These are phyloP conservation scores for Macroglossus sobrinus DNA, from an alignment of 2,113 vertebrate species.

Conservation along the genomic window DNA sequence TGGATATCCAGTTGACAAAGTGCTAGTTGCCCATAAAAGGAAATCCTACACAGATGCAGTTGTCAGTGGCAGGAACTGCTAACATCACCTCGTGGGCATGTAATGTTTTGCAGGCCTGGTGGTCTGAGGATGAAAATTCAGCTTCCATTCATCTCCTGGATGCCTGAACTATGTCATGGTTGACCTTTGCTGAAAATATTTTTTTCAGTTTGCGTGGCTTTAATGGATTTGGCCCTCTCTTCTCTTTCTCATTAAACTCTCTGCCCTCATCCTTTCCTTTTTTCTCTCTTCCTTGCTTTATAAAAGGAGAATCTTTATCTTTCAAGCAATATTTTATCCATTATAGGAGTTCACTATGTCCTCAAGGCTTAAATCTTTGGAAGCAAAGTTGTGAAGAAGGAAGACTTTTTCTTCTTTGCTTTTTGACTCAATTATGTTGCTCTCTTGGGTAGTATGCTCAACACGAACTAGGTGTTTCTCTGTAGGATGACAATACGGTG, in stretches of 20 bases:
- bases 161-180: not conserved
- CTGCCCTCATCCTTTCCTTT: not conserved
- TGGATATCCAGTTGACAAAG: not conserved
- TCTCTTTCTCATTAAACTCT: conserved; percentile 1
- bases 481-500: not conserved
- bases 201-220: not conserved
- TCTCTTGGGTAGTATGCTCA: not conserved
- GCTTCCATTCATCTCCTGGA: not conserved
- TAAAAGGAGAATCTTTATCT: conserved; percentile 36
- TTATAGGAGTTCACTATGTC: not conserved
- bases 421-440: conserved; percentile 23
- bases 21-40: not conserved
- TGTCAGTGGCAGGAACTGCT: not conserved
- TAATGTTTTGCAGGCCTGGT: not conserved
- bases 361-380: conserved; percentile 33
- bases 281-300: not conserved
- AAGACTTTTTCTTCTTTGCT: not conserved
- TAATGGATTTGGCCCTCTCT: not conserved
- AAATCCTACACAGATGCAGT: not conserved
- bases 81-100: not conserved
- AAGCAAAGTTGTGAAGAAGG: conserved; percentile 9
- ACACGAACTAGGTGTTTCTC: not conserved
- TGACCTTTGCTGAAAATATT: not conserved
- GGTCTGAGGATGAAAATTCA: not conserved
- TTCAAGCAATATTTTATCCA: conserved; percentile 34